Base-by-base conservation (phyloP, 2,888 invertebrate species). In the Nephrocerus scutellatus region DNA sequence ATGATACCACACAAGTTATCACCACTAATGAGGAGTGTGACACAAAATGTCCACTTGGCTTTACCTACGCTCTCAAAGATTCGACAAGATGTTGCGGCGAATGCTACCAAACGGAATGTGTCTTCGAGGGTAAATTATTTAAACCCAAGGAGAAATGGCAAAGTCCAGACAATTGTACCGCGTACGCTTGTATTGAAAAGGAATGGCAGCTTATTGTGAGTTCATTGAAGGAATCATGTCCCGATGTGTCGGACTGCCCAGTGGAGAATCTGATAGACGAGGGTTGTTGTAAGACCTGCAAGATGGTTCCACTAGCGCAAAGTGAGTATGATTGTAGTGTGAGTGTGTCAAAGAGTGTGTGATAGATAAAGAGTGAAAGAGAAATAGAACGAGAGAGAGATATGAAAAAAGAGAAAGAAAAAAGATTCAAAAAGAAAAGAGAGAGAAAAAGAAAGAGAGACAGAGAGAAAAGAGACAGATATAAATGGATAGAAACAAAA, bases 271-370 rank as follows among this genome's bases (percentile, higher is more conserved):
- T 75, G 43, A 53, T 76, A 13, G 62, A 68, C 10, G 77, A 79
- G 18, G 79, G 79, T 32, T 87, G 87, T 60, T 87, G 86, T 52
- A 67, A 74, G 20, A 62, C 71, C 30, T 87, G 87, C 59, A 75
- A 75, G 45, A 55, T 71, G 16, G 74, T 73, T 3, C 58, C 74
- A 0, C 52, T 62, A 7, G 53, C 71, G 5, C 66, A 72, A 46
- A 69, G 76, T 77, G 60, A 61, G 44, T 63, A 24, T 19, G 21
- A 14, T 32, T 24, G 22, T 37, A 21, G 20, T 13, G n/a, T n/a
- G n/a, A n/a, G n/a, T n/a, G n/a, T n/a, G n/a, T n/a, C n/a, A n/a
- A n/a, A n/a, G n/a, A n/a, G n/a, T n/a, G n/a, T n/a, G n/a, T n/a
- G n/a, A n/a, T n/a, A n/a, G n/a, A n/a, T n/a, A n/a, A n/a, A n/a